Evolutionary conservation across 2,797 vertebrate genomes (phyloP), one percentile per base, ranked within the genome.

Genomic region (Muraenolepis orangiensis): DNA sequence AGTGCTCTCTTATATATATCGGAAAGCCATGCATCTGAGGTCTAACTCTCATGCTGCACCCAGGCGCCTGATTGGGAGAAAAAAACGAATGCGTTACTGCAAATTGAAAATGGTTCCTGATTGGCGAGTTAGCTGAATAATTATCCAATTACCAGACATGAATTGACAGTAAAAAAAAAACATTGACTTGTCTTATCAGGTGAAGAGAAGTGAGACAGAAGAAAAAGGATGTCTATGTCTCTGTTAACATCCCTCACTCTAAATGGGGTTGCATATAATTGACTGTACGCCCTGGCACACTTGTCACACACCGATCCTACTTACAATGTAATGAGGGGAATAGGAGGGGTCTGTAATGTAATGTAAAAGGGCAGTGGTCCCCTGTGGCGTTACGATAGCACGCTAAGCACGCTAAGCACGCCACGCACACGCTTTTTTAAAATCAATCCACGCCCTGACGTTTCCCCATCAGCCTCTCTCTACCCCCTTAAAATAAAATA

Each of bases 301-400:
- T 66, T 26, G 10, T 20, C 26, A 64, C 42, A 3, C 32, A n/a
- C 20, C 23, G 20, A 20, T 67, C 29, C 29, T 3, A 67, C 66
- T 31, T 3, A 20, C 7, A 67, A 67, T 29, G 66, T 67, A 31
- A 31, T 31, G 26, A 67, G 13, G 14, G 66, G 16, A 30, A 67
- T 30, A 31, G 30, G 28, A 64, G 66, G 28, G 30, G 28, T 31
- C 14, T 8, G 6, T 67, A 67, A 67, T 67, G 66, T 67, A 67
- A 67, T 67, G 66, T 67, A 67, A 67, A n/a, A 67, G 66, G 66
- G 28, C 66, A 70, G 69, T 12, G 8, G 57, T n/a, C 34, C 36
- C 11, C 69, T 14, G 11, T 26, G 70, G 38, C 70, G 29, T 51
- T 57, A 46, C 20, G 70, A 42, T 71, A 70, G 2, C 34, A 38